Conservation (phyloP, 2,888 invertebrate genomes). For the Meiosimyza decipiens region DNA sequence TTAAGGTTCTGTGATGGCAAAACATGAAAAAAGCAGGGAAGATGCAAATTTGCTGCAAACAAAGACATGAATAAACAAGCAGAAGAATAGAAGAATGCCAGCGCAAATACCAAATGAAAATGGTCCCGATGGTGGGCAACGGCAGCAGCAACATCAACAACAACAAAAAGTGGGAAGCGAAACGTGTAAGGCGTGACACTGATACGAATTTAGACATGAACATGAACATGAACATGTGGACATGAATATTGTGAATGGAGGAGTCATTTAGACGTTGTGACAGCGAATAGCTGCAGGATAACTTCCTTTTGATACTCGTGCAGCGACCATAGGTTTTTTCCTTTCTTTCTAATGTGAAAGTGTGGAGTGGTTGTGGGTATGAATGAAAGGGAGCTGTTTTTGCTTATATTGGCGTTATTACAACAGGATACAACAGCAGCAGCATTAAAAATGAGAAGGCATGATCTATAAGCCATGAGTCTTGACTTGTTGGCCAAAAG, state of each 20-base stretch:
- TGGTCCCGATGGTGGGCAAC: neutral
- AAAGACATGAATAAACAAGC: constrained; percentile 56
- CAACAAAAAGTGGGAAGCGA: constrained; percentile 15
- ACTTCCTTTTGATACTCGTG: constrained; percentile 25
- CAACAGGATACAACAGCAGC: too few relatives aligned
- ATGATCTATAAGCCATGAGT: too few relatives aligned
- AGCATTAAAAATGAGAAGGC: too few relatives aligned
- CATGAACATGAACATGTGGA: constrained; percentile 5
- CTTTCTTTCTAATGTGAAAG: too few relatives aligned
- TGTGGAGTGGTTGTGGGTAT: too few relatives aligned
- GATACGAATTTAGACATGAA: constrained; percentile 14
- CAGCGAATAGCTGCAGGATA: constrained; percentile 27
- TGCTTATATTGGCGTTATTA: too few relatives aligned
- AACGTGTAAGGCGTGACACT: neutral
- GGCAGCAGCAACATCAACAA: constrained; percentile 21
- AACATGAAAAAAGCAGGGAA: constrained; percentile 17
- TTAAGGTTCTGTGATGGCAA: too few relatives aligned
- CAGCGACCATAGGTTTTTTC: constrained; percentile 2
- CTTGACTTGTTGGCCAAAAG: too few relatives aligned
- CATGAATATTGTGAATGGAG: constrained; percentile 6
- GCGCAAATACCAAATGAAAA: neutral
- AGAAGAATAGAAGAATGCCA: constrained; percentile 23
- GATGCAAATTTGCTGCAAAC: constrained; percentile 54
- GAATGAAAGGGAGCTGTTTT: too few relatives aligned
- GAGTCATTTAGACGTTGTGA: constrained; percentile 11